Base-by-base conservation (phyloP, 2,888 invertebrate genomes). In the Clusia tigrina region DNA sequence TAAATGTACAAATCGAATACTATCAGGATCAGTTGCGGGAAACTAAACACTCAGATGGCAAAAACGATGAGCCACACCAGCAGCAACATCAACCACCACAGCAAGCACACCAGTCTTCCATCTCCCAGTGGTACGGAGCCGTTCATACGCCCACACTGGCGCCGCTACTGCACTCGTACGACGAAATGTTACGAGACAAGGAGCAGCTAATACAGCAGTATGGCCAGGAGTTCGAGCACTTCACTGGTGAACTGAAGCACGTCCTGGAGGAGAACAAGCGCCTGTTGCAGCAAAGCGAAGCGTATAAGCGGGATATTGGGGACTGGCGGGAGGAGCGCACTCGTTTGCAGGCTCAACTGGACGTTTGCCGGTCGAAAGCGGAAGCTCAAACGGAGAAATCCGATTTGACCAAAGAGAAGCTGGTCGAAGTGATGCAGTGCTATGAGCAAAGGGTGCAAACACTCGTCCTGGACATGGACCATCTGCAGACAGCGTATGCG, bases 81-180 rank as follows among this genome's bases (percentile, higher is more conserved):
- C n/a, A 23, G 22, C 9, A 17, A 18, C 48, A 3, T 1, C 63
- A 20, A 20, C 56, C 60, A 38, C n/a, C 25, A 17, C 37, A 1
- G n/a, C n/a, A 20, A 5, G 2, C 2, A 3, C 54, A 56, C 2
- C 25, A 58, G 59, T 60, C 68, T 58, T 59, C 65, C 66, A 60
- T 56, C 20, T 62, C 71, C 37, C 71, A 66, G 5, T 69, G 73
- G 66, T 70, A 74, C 6, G 74, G 70, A 1, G 53, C 71, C 0
- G 66, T 82, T 3, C 77, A 74, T 22, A 74, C 76, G 32, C 74
- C 81, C 58, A 80, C 85, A 65, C 52, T 85, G 81, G 87, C 86
- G 0, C 93, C 93, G 0, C 84, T 94, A 2, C 85, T 93, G 67
- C 89, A 91, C 75, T 91, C 93, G 0, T 94, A 93, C 74, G 90